phyloP scores from a whole-genome alignment of 2,888 invertebrate species.

The Eupsilia transversa region DNA sequence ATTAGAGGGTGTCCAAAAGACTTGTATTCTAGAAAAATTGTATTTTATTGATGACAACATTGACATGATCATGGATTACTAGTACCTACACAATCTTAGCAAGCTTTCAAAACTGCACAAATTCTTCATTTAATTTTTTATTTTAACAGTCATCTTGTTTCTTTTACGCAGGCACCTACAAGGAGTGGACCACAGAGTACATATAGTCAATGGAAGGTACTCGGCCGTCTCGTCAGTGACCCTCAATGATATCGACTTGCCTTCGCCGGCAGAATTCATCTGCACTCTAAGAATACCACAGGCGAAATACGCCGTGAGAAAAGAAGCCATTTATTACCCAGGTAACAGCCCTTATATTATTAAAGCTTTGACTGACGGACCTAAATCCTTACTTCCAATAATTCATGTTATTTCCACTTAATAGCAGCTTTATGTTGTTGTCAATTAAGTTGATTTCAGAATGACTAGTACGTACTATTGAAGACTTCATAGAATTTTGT shows the following conservation, averaged over 20 bases:
- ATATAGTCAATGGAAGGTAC: conserved; percentile 86
- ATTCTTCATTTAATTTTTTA: background rate
- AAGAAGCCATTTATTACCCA: conserved; percentile 90
- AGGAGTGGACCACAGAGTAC: conserved; percentile 81
- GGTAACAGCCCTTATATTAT: conserved; percentile 80
- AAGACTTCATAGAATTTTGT: no score
- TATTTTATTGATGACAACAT: background rate
- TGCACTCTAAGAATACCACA: conserved; percentile 92
- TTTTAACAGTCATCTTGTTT: background rate
- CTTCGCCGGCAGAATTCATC: conserved; percentile 90
- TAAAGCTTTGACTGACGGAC: background rate
- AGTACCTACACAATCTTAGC: background rate
- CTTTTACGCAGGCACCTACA: conserved; percentile 78
- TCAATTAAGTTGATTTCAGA: no score
- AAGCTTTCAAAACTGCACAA: background rate
- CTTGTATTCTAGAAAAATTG: background rate
- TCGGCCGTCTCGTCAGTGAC: conserved; percentile 90
- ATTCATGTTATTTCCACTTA: no score
- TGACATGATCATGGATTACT: background rate
- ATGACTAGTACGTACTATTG: no score
- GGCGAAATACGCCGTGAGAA: conserved; percentile 90
- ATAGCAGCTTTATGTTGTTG: no score
- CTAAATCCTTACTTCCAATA: background rate
- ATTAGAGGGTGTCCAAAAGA: background rate
- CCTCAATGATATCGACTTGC: conserved; percentile 88